Evolutionary conservation across 2,113 vertebrate species (phyloP).

Genomic region (Oplegnathus fasciatus): DNA sequence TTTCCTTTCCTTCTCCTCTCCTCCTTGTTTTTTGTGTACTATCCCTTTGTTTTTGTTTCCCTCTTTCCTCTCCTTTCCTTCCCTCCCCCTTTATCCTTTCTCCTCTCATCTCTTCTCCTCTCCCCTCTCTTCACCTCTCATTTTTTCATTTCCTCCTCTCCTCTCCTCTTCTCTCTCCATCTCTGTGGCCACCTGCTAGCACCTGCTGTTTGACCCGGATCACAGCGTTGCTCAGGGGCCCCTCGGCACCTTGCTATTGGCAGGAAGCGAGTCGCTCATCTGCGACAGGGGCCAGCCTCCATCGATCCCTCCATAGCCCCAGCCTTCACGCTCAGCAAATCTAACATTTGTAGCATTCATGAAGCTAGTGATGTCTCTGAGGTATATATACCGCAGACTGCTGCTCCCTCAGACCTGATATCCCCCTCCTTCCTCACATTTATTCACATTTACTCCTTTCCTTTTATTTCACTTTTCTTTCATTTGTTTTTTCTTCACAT

Average conservation of each 20-base stretch:
- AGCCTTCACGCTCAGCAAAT: slow-evolving; percentile 55
- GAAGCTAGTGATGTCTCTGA: slow-evolving; percentile 32
- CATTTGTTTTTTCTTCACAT: background rate
- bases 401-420: background rate
- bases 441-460: background rate
- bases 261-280: slow-evolving; percentile 25
- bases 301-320: slow-evolving; percentile 15
- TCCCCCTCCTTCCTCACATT: background rate
- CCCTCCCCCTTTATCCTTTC: background rate
- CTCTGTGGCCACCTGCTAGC: background rate
- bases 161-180: background rate
- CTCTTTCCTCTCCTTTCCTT: background rate
- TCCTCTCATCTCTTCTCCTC: background rate
- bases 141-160: background rate
- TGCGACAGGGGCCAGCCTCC: slow-evolving; percentile 16
- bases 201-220: slow-evolving; percentile 32
- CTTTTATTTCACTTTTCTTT: background rate
- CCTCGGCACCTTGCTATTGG: background rate
- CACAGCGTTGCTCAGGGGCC: slow-evolving; percentile 2
- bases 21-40: no score
- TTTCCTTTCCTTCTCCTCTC: no score
- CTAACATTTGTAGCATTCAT: slow-evolving; percentile 50
- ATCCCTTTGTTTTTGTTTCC: no score
- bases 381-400: slow-evolving; percentile 10
- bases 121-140: no score